Evolutionary conservation across 2,797 vertebrate genomes (phyloP).

Genomic region (Ammospiza maritima): DNA sequence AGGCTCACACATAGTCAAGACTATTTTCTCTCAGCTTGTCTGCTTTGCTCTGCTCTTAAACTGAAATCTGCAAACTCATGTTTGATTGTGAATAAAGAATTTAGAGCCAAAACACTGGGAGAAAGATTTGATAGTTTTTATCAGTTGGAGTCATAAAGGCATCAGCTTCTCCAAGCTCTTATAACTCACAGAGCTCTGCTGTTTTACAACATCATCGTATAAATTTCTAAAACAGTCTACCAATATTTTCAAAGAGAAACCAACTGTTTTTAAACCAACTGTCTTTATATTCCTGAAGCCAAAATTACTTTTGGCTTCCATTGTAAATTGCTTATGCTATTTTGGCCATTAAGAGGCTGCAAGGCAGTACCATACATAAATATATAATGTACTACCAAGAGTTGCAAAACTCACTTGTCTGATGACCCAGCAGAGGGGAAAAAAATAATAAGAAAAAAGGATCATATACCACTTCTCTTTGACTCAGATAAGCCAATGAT

Average conservation of each 20-base stretch:
- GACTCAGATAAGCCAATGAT: background rate
- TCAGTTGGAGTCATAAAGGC: background rate
- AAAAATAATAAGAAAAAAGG: background rate
- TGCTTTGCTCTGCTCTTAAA: background rate
- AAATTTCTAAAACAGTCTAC: background rate
- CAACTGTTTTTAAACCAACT: background rate
- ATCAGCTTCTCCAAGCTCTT: background rate
- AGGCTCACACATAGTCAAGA: background rate
- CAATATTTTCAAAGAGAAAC: background rate
- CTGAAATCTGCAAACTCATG: background rate
- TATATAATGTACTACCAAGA: background rate
- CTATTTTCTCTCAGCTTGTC: background rate
- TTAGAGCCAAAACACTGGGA: background rate
- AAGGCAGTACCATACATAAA: background rate
- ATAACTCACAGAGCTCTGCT: background rate
- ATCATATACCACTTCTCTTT: background rate
- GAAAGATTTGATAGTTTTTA: background rate
- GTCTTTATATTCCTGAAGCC: background rate
- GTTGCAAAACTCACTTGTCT: background rate
- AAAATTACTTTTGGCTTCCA: background rate
- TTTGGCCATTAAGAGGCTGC: background rate
- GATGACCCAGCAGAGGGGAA: background rate
- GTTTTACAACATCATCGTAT: background rate
- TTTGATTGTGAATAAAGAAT: background rate
- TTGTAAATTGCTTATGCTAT: background rate